Base-by-base conservation (phyloP, 2,113 vertebrate species). In the Eclectus roratus region DNA sequence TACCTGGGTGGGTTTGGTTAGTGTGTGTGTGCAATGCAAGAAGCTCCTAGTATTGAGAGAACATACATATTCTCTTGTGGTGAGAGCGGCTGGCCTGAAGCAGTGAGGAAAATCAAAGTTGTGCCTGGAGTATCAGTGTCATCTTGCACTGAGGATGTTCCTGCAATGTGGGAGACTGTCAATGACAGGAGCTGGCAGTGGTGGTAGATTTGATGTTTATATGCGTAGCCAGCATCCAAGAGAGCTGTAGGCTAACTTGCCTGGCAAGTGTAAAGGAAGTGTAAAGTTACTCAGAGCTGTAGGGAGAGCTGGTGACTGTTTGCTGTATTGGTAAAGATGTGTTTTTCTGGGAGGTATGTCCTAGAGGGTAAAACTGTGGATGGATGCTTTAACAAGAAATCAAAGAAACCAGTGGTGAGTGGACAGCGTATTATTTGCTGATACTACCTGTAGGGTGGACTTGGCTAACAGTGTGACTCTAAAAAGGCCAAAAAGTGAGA, bases 391-490 rank as follows among this genome's bases (percentile, higher is more conserved):
- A 79, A 41, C 11, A 12, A 68, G 64, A 66, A 71, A 28, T 5
- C 1, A 2, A 44, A 35, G 31, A 69, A 65, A 46, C 23, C 13
- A 49, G 9, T 1, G 7, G 7, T 31, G 15, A 10, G 17, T 53
- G 28, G 5, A 41, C 5, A 28, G 5, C 19, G 4, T 12, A 19
- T 7, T 10, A 35, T 50, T 25, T 41, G 27, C 63, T 80, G 76
- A 3, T 55, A 8, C 0, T 1, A 37, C 13, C 20, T 69, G 29
- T 13, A 4, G 23, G 20, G 33, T 47, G 17, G 23, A 35, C 1
- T 2, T 16, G 3, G 35, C 16, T 44, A 47, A 35, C 15, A 15
- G 6, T 23, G 11, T 37, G 17, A 21, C 31, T 61, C 44, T 89
- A 80, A 50, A 33, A 77, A 46, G 23, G 13, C 5, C 15, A 50